Percentiles rank a stretch among this genome's conserved stretches.
Conservation (phyloP, 1,140 invertebrate species). For the Brachionus calyciflorus region DNA sequence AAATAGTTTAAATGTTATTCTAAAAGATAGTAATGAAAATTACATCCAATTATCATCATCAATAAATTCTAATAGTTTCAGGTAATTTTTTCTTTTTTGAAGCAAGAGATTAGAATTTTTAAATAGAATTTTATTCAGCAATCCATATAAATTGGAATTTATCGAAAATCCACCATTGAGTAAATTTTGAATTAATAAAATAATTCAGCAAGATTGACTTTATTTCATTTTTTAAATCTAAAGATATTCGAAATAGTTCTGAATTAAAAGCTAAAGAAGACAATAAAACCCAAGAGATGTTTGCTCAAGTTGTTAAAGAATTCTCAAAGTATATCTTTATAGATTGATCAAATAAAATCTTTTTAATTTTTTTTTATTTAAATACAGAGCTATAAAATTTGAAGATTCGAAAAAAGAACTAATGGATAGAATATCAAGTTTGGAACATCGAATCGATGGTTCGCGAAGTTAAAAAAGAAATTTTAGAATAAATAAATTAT, state of each 20-base stretch:
- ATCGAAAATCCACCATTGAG: background rate
- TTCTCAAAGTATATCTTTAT: background rate
- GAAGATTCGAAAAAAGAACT: conserved; percentile 32
- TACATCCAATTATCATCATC: background rate
- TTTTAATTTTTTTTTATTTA: background rate
- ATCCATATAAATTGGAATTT: conserved; percentile 18
- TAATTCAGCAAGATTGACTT: too few species aligned
- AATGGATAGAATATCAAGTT: conserved; percentile 20
- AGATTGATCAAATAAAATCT: background rate
- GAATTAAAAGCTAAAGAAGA: background rate
- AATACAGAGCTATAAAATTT: conserved; percentile 9
- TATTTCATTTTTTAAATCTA: too few species aligned
- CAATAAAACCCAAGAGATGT: background rate
- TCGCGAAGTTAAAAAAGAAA: conserved; percentile 13
- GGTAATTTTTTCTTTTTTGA: background rate
- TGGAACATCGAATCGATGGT: conserved; percentile 34
- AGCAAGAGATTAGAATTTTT: background rate
- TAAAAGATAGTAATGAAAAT: conserved; percentile 17
- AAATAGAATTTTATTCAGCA: background rate
- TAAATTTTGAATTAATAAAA: background rate
- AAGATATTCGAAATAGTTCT: background rate
- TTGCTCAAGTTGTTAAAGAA: conserved; percentile 27
- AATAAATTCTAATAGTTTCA: background rate
- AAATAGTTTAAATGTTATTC: too few species aligned
- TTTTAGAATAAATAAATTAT: background rate